These are phyloP conservation scores for Lepidotrigona ventralis DNA, from an alignment of 1,140 invertebrate genomes.

Conservation along the genomic window DNA sequence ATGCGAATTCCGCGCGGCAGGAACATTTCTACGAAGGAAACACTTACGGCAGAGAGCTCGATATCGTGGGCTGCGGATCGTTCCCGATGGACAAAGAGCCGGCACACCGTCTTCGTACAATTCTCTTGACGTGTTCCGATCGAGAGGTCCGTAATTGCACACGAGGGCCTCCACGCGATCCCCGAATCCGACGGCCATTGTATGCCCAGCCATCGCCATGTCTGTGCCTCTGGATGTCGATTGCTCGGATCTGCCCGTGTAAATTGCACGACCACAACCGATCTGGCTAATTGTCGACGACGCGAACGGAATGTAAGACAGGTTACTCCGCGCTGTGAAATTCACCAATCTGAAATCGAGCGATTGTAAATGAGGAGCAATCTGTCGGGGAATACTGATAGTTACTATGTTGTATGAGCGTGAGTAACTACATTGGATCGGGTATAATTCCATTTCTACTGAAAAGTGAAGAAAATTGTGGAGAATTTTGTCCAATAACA, in stretches of 20 bases:
- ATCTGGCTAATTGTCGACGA: slow-evolving; percentile 64
- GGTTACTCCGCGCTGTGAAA: slow-evolving; percentile 54
- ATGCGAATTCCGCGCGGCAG: not conserved
- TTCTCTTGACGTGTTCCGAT: slow-evolving; percentile 63
- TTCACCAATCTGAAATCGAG: slow-evolving; percentile 62
- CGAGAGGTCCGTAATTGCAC: slow-evolving; percentile 77
- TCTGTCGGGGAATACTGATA: too few species aligned
- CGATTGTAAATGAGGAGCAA: slow-evolving; percentile 13
- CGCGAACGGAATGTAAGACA: slow-evolving; percentile 66
- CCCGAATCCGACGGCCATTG: slow-evolving; percentile 43
- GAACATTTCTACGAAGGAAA: not conserved
- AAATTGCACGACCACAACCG: slow-evolving; percentile 70
- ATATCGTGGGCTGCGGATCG: slow-evolving; percentile 65
- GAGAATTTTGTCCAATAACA: too few species aligned
- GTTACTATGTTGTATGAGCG: too few species aligned
- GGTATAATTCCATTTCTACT: too few species aligned
- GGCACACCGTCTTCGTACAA: slow-evolving; percentile 67
- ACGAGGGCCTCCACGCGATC: slow-evolving; percentile 70
- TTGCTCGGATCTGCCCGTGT: slow-evolving; percentile 50
- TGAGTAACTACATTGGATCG: too few species aligned
- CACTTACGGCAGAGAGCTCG: slow-evolving; percentile 71
- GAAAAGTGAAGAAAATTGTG: too few species aligned
- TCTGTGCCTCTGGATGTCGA: slow-evolving; percentile 7
- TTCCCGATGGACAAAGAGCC: slow-evolving; percentile 68
- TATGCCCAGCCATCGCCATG: not conserved